Evolutionary conservation across 2,888 invertebrate species (phyloP).

Genomic region (Pandemis heparana): DNA sequence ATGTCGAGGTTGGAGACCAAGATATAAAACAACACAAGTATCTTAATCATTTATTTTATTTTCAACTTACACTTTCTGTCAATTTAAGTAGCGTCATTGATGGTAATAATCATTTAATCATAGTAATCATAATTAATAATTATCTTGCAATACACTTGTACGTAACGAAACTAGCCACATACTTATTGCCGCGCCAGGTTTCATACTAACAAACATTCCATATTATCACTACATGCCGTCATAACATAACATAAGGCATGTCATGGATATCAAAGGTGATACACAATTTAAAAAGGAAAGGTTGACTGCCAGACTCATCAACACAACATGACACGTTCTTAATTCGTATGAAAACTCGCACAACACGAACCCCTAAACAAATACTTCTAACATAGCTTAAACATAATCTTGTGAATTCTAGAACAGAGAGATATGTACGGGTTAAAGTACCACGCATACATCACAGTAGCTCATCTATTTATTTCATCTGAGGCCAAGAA

Average conservation of each 20-base stretch:
- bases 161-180: neutral
- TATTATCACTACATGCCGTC: no score
- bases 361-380: neutral
- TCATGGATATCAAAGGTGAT: no score
- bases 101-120: neutral
- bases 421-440: neutral
- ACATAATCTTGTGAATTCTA: conserved; percentile 9
- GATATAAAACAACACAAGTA: neutral
- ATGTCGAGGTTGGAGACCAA: no score
- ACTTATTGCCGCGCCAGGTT: neutral
- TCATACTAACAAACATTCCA: neutral
- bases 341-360: conserved; percentile 1
- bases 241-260: no score
- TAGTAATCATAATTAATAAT: no score
- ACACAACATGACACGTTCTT: neutral
- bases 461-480: no score
- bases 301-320: no score
- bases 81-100: conserved; percentile 20
- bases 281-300: no score
- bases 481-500: no score
- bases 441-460: no score
- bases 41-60: conserved; percentile 21
- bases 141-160: neutral
- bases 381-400: conserved; percentile 10
- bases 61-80: conserved; percentile 4